phyloP scores from a whole-genome alignment of 2,797 vertebrate genomes.

The Choloepus didactylus region DNA sequence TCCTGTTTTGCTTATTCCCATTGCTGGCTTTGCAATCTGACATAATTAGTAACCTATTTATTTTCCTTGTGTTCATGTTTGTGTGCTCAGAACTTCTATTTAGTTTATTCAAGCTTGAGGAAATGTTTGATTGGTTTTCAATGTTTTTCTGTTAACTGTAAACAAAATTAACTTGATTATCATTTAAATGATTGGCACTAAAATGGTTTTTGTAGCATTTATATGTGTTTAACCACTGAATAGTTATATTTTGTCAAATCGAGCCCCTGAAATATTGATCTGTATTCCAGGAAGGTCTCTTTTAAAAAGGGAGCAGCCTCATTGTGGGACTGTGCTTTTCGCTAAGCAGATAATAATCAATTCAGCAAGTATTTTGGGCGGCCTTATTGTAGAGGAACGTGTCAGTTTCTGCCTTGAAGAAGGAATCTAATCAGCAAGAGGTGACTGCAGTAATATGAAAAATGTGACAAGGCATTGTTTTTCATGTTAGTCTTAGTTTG shows the following conservation, averaged over 20 bases:
- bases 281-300: background rate
- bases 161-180: constrained; percentile 45
- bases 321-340: background rate
- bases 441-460: background rate
- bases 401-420: background rate
- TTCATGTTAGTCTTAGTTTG: background rate
- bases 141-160: constrained; percentile 51
- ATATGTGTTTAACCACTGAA: background rate
- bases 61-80: constrained; percentile 67
- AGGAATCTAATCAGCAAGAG: background rate
- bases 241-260: background rate
- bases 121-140: constrained; percentile 70
- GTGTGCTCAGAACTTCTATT: constrained; percentile 74
- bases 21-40: constrained; percentile 67
- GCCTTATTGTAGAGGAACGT: background rate
- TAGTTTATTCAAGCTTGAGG: constrained; percentile 67
- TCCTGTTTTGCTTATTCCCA: constrained; percentile 25
- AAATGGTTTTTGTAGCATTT: background rate
- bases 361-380: background rate
- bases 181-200: background rate
- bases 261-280: background rate
- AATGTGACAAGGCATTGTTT: background rate
- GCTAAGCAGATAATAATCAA: background rate
- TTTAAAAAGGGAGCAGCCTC: background rate
- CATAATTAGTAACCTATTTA: constrained; percentile 75